These are phyloP conservation scores for Erebia ligea DNA, from an alignment of 2,888 invertebrate species.

Conservation along the genomic window DNA sequence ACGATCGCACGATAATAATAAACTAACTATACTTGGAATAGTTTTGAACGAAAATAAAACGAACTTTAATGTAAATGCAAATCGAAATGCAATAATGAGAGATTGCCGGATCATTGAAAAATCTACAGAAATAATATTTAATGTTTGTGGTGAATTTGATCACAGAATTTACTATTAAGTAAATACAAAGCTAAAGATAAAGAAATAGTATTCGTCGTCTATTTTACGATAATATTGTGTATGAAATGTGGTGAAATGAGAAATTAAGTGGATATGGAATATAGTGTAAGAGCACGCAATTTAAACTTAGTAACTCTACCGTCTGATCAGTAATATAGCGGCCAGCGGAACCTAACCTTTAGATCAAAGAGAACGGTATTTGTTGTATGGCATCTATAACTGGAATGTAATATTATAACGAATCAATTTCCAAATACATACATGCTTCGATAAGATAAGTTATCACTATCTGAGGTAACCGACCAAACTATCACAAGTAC, in stretches of 20 bases:
- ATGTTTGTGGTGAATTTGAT: too few relatives aligned
- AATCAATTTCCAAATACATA: conserved; percentile 30
- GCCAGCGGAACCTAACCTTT: not conserved
- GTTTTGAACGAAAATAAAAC: not conserved
- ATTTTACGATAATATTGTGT: too few relatives aligned
- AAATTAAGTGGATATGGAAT: too few relatives aligned
- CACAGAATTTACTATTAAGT: too few relatives aligned
- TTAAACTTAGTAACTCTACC: too few relatives aligned
- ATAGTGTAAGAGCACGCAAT: too few relatives aligned
- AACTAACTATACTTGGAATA: conserved; percentile 18
- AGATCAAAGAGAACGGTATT: conserved; percentile 7
- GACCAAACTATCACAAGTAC: conserved; percentile 6
- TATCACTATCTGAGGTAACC: conserved; percentile 21
- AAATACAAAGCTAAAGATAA: too few relatives aligned
- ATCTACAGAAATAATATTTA: too few relatives aligned
- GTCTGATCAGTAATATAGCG: too few relatives aligned
- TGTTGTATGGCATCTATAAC: conserved; percentile 2
- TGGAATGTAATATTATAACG: conserved; percentile 20
- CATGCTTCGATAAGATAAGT: conserved; percentile 34
- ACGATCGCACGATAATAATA: conserved; percentile 40
- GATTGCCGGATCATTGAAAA: not conserved
- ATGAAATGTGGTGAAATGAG: too few relatives aligned
- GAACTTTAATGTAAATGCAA: not conserved
- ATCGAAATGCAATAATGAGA: not conserved
- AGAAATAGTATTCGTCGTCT: too few relatives aligned